Conservation (phyloP, 2,888 invertebrate genomes). For the Keiferia lycopersicella region DNA sequence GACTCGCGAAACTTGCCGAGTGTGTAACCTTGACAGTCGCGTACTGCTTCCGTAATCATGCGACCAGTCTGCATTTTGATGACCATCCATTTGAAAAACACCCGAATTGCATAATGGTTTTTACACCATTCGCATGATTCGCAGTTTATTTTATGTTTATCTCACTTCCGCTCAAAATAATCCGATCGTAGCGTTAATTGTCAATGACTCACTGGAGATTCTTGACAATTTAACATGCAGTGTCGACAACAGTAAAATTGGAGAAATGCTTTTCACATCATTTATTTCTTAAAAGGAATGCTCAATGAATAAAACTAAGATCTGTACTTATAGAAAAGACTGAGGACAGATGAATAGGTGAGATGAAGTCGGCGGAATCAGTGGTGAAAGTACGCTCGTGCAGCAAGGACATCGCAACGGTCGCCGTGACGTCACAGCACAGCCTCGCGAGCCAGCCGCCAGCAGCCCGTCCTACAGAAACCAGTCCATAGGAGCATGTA, state of each 20-base stretch:
- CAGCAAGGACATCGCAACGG: slow-evolving; percentile 5
- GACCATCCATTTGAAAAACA: background rate
- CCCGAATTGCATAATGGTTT: background rate
- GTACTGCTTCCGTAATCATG: background rate
- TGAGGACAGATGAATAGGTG: background rate
- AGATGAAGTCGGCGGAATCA: background rate
- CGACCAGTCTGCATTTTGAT: background rate
- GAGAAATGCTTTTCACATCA: too few relatives aligned
- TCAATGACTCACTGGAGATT: background rate
- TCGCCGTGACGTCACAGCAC: background rate
- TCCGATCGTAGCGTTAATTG: background rate
- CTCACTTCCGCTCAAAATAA: slow-evolving; percentile 1
- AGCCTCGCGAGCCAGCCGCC: background rate
- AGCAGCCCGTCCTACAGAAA: slow-evolving; percentile 1
- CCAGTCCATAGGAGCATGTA: background rate
- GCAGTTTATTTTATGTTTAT: background rate
- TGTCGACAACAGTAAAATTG: background rate
- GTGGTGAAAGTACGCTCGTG: background rate
- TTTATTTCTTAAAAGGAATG: too few relatives aligned
- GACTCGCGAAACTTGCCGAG: slow-evolving; percentile 9
- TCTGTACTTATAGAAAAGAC: background rate
- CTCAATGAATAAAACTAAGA: background rate
- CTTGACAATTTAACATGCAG: background rate
- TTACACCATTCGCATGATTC: background rate
- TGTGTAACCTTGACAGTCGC: slow-evolving; percentile 11